Base-by-base conservation (phyloP, 1,140 invertebrate species). In the Tribolium castaneum region DNA sequence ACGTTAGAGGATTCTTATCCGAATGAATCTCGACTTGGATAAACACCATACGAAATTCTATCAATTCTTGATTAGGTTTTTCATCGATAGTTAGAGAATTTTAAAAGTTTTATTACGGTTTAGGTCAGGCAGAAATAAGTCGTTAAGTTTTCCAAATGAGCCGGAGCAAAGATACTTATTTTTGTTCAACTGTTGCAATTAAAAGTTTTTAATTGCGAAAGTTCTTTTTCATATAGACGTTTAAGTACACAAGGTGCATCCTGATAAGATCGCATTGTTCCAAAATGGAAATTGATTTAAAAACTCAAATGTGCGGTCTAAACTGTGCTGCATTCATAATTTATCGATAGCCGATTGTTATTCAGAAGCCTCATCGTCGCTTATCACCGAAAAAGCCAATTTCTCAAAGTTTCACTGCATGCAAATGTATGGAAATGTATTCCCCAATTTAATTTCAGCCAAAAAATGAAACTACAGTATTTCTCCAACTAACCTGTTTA, bases 61-160 rank as follows among this genome's bases (percentile, higher is more conserved):
- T 59, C 54, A 59, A 19, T 19, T 59, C 22, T 59, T 59, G 54
- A 59, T 25, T 59, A 22, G 10, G 19, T 19, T 59, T 59, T 22
- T 59, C 7, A 59, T 59, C 39, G 39, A 45, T 59, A 22, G 54
- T 25, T 25, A 25, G 30, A 25, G 19, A 25, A 59, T 59, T 25
- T 59, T 59, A 59, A 59, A 59, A 59, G 14, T 59, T 25, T 19
- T 22, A 45, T 9, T 45, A 10, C 54, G 7, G 54, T 59, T 59
- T 59, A 22, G 9, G 54, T 25, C 54, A 22, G 14, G 2, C 19
- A 59, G 19, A 59, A 59, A 59, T 59, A 59, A 59, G 54, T 22
- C 54, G 10, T 59, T 59, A 59, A 59, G 14, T 59, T 59, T 59
- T 59, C n/a, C 19, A 59, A 59, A 59, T 59, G 54, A 59, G 10